Evolutionary conservation across 2,888 invertebrate genomes (phyloP), one percentile per base, ranked within the genome.

Genomic region (Cheilosia vulpina): DNA sequence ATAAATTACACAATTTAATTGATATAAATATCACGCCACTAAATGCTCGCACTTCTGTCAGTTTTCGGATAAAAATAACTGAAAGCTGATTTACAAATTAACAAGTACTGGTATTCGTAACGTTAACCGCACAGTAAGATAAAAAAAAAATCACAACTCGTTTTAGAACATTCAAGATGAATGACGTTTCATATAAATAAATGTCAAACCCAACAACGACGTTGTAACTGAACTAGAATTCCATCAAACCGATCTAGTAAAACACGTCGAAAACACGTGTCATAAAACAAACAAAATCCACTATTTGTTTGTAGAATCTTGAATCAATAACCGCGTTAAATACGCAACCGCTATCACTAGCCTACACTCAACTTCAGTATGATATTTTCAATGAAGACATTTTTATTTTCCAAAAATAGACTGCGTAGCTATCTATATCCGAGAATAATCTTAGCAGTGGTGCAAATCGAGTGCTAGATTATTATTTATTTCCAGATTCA

Each of bases 1-100:
- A 53, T 53, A 55, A 31, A 55, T 55, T 55, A 31, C n/a, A 55
- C 31, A 27, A n/a, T n/a, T 55, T 4, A 21, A 24, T 15, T 57
- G 55, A 57, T 13, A 57, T 57, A 9, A 31, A 9, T 31, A 57
- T 57, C 34, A 57, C 34, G 9, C 13, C 50, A 52, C 13, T 3
- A 43, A n/a, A n/a, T 45, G 17, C 7, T 45, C 17, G 45, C n/a
- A 17, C 15, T 4, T 45, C 43, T n/a, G 43, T 45, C n/a, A n/a
- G 15, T 6, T 45, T 45, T n/a, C 15, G 43, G 4, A 45, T 45
- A 45, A 17, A 45, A 47, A 47, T 47, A 45, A 45, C 17, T 47
- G 47, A 47, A 7, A 47, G 17, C 17, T 19, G 47, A 1, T 3
- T 17, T 47, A 15, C n/a, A 7, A 17, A 47, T 19, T 7, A 19